Base-by-base conservation (phyloP, 1,140 invertebrate species). In the Acromyrmex heyeri region DNA sequence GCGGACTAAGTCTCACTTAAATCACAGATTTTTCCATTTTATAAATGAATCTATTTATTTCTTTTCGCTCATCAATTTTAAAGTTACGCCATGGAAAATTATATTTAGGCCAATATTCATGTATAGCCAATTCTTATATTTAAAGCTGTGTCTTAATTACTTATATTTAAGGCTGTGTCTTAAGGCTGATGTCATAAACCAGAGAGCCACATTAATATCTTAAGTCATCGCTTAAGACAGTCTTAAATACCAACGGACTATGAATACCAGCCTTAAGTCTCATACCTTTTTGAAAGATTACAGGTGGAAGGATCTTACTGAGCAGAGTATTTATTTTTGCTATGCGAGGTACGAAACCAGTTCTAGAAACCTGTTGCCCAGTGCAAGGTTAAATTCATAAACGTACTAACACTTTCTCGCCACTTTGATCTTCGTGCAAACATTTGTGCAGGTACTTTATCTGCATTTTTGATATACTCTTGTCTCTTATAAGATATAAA, bases 381-480 rank as follows among this genome's bases (percentile, higher is more conserved):
- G 21, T 81, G 5, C 21, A 81, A 81, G 77, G 65, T 70, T 69
- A 70, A 81, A 55, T 81, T 81, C 5, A 55, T 70, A 69, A 53
- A 65, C 8, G 62, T 55, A 55, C n/a, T 55, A 34, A 53, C 64
- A 55, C 48, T 81, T 81, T 57, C 64, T 8, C 7, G 34, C 30
- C 14, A 24, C 21, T 81, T 55, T 38, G 4, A 81, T 81, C 12
- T 27, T 14, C 14, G 12, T 8, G 8, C 38, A 65, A 70, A 38
- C 16, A 44, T 77, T 62, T 77, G 57, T 48, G 75, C 34, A 77
- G 38, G 16, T 27, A 50, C 10, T 73, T 18, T 34, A 50, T 67
- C 34, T 21, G 1, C 34, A 67, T 67, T 67, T 67, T 24, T 67
- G 10, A 1, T 8, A 21, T 67, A 44, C 12, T 21, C 64, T 67